Base-by-base conservation (phyloP, 2,888 invertebrate species). In the Lasioglossum zephyrum region DNA sequence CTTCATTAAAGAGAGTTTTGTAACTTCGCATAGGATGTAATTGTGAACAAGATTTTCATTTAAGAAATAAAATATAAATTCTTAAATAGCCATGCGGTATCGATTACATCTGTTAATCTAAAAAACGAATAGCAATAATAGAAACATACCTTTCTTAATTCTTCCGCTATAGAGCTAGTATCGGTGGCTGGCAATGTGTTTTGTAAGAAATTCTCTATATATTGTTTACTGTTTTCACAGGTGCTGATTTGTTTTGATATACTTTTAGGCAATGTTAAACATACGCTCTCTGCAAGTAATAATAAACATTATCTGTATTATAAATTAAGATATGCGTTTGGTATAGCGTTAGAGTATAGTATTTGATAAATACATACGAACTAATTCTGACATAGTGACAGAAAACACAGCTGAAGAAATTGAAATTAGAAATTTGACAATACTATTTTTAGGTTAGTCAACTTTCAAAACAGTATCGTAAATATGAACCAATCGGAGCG, bases 111-210 rank as follows among this genome's bases (percentile, higher is more conserved):
- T 41, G 41, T 22, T 9, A 66, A 18, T 66, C 36, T 69, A 70
- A 11, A n/a, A 69, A 22, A n/a, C 22, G 39, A 41, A 69, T 41
- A 69, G 22, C 4, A 22, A 4, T 69, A 9, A 39, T 39, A 69
- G 39, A 39, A 39, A 22, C 36, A 77, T 86, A 95, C 95, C 91
- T 93, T 96, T 91, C 93, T 93, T n/a, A 96, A 87, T 90, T 95
- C 94, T 47, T 92, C 90, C 3, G 90, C 79, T 63, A 95, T 92
- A 31, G 88, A 88, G 73, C 90, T 90, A 26, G 85, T 76, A 82
- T 95, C 95, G 0, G 92, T 92, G 0, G 89, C 63, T 22, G 95
- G 95, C 73, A 95, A 91, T 41, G 87, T 83, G 66, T 92, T 91
- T 88, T 94, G 88, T 41, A 95, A 89, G 81, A 95, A 93, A 60